phyloP scores from a whole-genome alignment of 2,113 vertebrate species.

The Dicerorhinus sumatrensis region DNA sequence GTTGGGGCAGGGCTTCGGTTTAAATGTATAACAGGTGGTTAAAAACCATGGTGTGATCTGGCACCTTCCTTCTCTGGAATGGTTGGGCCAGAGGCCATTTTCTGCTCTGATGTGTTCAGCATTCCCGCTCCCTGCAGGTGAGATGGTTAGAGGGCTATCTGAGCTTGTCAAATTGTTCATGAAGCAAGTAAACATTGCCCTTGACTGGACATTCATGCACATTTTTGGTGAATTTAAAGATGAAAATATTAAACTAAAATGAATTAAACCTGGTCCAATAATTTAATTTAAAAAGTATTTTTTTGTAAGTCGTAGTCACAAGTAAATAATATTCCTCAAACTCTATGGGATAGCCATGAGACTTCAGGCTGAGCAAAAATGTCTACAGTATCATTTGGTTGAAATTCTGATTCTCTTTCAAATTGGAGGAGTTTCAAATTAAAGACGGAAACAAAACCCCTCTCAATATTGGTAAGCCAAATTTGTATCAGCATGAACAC shows the following conservation, averaged over 20 bases:
- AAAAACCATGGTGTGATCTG: neutral
- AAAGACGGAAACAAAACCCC: neutral
- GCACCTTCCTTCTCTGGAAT: neutral
- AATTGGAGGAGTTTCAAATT: neutral
- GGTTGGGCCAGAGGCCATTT: neutral
- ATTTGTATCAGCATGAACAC: neutral
- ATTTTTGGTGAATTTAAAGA: neutral
- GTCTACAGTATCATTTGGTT: neutral
- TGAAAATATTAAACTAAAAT: conserved; percentile 32
- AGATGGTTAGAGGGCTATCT: neutral
- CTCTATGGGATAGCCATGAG: neutral
- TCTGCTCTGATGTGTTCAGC: neutral
- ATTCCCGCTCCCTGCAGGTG: neutral
- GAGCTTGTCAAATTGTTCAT: neutral
- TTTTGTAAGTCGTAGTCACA: neutral
- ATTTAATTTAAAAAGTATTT: neutral
- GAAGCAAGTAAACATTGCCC: neutral
- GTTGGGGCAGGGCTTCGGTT: neutral
- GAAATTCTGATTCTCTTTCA: conserved; percentile 19
- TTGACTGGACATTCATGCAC: neutral
- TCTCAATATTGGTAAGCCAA: neutral
- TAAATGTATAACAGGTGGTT: neutral
- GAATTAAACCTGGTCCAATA: neutral
- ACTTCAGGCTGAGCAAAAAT: neutral
- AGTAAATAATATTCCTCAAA: neutral